phyloP scores from a whole-genome alignment of 2,797 vertebrate genomes.

The Tenualosa thibaudeaui region DNA sequence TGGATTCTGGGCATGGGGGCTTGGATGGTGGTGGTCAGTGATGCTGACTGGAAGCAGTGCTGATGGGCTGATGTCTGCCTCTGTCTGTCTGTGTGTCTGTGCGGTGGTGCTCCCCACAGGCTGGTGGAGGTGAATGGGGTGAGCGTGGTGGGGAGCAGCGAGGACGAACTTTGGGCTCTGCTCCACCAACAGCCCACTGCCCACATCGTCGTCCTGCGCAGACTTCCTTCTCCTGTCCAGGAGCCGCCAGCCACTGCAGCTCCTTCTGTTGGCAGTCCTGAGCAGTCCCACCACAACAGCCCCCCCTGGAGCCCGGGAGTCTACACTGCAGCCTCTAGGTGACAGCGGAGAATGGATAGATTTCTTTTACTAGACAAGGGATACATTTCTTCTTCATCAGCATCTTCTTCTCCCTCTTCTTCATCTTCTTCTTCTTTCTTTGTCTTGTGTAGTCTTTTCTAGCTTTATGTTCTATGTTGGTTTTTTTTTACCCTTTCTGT shows the following conservation, averaged over 20 bases:
- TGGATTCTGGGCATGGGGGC: background rate
- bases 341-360: slow-evolving; percentile 53
- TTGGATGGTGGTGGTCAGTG: background rate
- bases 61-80: background rate
- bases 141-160: slow-evolving; percentile 63
- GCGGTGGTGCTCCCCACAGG: slow-evolving; percentile 47
- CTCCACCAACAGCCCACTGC: slow-evolving; percentile 57
- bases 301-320: slow-evolving; percentile 1
- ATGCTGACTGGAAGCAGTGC: background rate
- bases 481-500: background rate
- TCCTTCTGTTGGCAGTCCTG: background rate
- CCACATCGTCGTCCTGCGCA: slow-evolving; percentile 69
- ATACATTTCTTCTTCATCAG: background rate
- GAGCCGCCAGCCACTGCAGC: background rate
- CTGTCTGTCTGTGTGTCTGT: background rate
- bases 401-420: background rate
- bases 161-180: slow-evolving; percentile 63
- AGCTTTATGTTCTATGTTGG: background rate
- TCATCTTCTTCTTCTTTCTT: background rate
- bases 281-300: slow-evolving; percentile 39
- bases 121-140: slow-evolving; percentile 72
- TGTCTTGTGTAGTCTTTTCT: background rate
- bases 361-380: background rate
- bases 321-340: slow-evolving; percentile 47
- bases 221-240: slow-evolving; percentile 45